phyloP scores from a whole-genome alignment of 2,797 vertebrate genomes.

The Cercopithecus hamlyni region DNA sequence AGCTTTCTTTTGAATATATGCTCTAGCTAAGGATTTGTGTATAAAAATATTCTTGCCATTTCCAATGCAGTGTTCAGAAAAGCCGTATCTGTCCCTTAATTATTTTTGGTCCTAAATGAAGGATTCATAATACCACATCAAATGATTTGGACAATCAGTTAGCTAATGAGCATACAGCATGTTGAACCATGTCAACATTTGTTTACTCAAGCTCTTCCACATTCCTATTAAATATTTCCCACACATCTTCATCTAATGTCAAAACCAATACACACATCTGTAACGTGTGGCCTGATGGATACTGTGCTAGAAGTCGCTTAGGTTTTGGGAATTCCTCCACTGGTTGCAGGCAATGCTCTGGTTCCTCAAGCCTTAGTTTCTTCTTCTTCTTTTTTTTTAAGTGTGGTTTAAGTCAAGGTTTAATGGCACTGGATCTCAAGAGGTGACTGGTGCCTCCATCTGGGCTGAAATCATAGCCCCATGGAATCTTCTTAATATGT shows the following conservation, averaged over 20 bases:
- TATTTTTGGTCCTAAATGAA: slow-evolving; percentile 94
- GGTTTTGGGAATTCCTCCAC: slow-evolving; percentile 90
- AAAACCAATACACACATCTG: slow-evolving; percentile 92
- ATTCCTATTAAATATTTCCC: slow-evolving; percentile 91
- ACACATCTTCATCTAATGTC: slow-evolving; percentile 91
- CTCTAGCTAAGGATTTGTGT: slow-evolving; percentile 93
- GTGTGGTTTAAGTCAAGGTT: background rate
- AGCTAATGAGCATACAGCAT: slow-evolving; percentile 87
- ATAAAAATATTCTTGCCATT: slow-evolving; percentile 93
- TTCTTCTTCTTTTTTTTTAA: background rate
- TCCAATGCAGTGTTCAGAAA: slow-evolving; percentile 90
- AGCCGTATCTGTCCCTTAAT: slow-evolving; percentile 93
- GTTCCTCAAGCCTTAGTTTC: slow-evolving; percentile 88
- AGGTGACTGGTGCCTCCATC: background rate
- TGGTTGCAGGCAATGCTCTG: slow-evolving; percentile 91
- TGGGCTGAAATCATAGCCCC: background rate
- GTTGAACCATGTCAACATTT: slow-evolving; percentile 90
- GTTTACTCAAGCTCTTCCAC: slow-evolving; percentile 90
- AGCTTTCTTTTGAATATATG: slow-evolving; percentile 93
- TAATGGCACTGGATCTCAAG: background rate
- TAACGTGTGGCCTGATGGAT: slow-evolving; percentile 91
- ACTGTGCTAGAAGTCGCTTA: slow-evolving; percentile 92
- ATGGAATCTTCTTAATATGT: background rate
- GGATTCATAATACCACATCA: slow-evolving; percentile 95
- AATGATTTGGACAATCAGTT: slow-evolving; percentile 87